Evolutionary conservation across 1,140 invertebrate species (phyloP), one percentile per base, ranked within the genome.

Genomic region (Megathymus violae): DNA sequence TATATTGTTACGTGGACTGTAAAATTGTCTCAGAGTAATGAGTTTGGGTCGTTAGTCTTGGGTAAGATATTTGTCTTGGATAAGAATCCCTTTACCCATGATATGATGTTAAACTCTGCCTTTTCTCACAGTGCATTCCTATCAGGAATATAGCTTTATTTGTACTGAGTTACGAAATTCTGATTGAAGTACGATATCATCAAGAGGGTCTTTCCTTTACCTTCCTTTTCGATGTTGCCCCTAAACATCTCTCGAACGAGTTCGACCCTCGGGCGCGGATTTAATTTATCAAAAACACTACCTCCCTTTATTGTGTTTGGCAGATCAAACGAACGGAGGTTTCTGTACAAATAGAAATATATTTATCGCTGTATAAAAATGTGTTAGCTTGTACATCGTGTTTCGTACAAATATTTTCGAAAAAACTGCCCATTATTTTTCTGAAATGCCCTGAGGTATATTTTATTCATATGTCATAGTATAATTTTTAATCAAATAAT

Each of bases 231-330:
- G 17, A 11, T n/a, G 11, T 41, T 27, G 16, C 17, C 51, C 27
- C 14, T 19, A 14, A 15, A 31, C 5, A 13, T 14, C 19, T 25
- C 27, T 22, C 31, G 11, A n/a, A n/a, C n/a, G n/a, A n/a, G n/a
- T n/a, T n/a, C n/a, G 4, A 40, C 16, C 31, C 48, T 14, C 1
- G 34, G 22, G 51, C 51, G 25, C 9, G 51, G 51, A 56, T 56
- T 43, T 56, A 56, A 56, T 56, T 43, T 56, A 56, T 56, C 51
- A 56, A 56, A 56, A 56, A 56, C 51, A 56, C 51, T 56, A 56
- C 51, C 51, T 56, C 40, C 17, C 14, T 11, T 56, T 54, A 54
- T 54, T 54, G 51, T 54, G 38, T 54, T 54, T 54, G 51, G 51
- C 51, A 54, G 51, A 54, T 54, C 51, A 54, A 54, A 54, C 36